Conservation (phyloP, 1,140 invertebrate genomes). For the Agraylea sexmaculata region DNA sequence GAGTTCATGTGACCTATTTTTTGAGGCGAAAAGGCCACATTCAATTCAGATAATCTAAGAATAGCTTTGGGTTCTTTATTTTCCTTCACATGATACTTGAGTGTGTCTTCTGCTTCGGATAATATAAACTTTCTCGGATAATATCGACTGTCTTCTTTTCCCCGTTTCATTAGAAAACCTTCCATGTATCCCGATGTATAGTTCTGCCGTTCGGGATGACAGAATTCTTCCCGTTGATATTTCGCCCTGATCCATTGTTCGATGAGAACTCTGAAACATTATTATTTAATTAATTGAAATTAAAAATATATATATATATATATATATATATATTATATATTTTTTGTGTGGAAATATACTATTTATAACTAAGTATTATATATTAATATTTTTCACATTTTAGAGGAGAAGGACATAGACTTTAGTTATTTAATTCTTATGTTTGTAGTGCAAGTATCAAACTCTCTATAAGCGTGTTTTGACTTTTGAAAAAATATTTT, state of each 20-base stretch:
- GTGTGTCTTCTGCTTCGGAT: slow-evolving; percentile 62
- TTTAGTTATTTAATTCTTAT: too few species aligned
- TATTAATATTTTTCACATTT: too few species aligned
- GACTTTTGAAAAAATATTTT: too few species aligned
- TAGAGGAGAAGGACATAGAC: too few species aligned
- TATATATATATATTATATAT: slow-evolving; percentile 10
- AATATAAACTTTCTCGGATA: slow-evolving; percentile 75
- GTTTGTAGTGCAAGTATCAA: too few species aligned
- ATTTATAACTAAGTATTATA: too few species aligned
- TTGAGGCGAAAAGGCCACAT: slow-evolving; percentile 71
- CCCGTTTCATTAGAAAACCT: slow-evolving; percentile 79
- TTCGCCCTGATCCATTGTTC: slow-evolving; percentile 89
- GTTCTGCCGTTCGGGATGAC: slow-evolving; percentile 58
- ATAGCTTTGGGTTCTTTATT: slow-evolving; percentile 73
- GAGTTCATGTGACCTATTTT: slow-evolving; percentile 73
- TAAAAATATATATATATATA: not conserved
- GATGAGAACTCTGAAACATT: slow-evolving; percentile 56
- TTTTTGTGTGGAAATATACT: too few species aligned
- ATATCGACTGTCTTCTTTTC: slow-evolving; percentile 75
- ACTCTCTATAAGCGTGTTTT: too few species aligned
- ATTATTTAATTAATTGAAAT: slow-evolving; percentile 10
- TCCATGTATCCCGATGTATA: slow-evolving; percentile 72
- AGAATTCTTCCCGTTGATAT: slow-evolving; percentile 82
- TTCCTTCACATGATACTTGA: slow-evolving; percentile 80
- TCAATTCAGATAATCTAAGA: slow-evolving; percentile 69